Percentiles rank a stretch among this genome's conserved stretches.
Evolutionary conservation across 2,888 invertebrate genomes (phyloP).

Genomic region (Lasius fuliginosus): DNA sequence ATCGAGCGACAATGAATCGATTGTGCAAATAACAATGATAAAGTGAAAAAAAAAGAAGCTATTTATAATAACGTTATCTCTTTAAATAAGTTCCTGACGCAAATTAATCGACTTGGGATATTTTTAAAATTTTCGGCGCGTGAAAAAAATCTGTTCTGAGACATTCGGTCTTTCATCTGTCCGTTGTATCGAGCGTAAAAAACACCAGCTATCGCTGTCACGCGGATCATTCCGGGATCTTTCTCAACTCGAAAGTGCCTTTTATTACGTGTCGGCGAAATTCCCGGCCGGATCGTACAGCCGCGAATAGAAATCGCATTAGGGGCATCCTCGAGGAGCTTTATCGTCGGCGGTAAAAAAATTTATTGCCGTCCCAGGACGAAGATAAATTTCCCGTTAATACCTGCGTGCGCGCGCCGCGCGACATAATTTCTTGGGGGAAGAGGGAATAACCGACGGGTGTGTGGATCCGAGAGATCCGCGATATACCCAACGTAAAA

Average conservation of each 20-base stretch:
- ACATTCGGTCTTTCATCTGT: neutral
- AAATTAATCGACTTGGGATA: neutral
- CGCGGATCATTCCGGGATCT: constrained; percentile 7
- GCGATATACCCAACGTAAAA: neutral
- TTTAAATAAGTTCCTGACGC: constrained; percentile 6
- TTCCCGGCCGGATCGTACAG: constrained; percentile 41
- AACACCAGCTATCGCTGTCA: neutral
- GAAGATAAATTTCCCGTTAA: constrained; percentile 66
- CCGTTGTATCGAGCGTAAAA: neutral
- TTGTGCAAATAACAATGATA: neutral
- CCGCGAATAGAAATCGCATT: constrained; percentile 66
- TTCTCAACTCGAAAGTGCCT: constrained; percentile 14
- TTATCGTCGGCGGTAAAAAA: constrained; percentile 63
- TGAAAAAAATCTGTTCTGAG: neutral
- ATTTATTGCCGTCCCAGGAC: constrained; percentile 61
- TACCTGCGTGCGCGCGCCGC: constrained; percentile 1
- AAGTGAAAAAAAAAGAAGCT: neutral
- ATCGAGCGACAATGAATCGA: neutral
- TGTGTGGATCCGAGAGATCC: constrained; percentile 24
- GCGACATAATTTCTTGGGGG: constrained; percentile 24
- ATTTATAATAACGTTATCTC: neutral
- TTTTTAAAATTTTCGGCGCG: neutral
- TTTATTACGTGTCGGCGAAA: constrained; percentile 23
- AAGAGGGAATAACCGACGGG: constrained; percentile 14
- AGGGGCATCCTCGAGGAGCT: constrained; percentile 49